Evolutionary conservation across 2,888 invertebrate species (phyloP).

Genomic region (Pristionchus arcanus): DNA sequence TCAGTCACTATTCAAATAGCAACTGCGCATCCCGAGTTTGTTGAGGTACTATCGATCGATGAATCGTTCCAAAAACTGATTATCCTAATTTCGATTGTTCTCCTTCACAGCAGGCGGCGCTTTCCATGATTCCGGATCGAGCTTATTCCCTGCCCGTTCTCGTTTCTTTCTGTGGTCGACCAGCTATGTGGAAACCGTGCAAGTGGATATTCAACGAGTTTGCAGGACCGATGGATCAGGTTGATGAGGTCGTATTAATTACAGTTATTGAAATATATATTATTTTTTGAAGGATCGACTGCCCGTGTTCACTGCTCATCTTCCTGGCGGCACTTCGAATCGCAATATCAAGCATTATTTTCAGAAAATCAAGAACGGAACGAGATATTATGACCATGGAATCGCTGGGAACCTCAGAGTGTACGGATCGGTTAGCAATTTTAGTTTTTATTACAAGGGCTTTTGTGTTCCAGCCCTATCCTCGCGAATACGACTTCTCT

Average conservation of each 20-base stretch:
- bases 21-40: neutral
- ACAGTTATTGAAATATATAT: neutral
- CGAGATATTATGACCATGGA: slow-evolving; percentile 8
- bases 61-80: neutral
- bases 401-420: neutral
- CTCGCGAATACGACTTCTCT: neutral
- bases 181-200: neutral
- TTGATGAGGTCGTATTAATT: neutral
- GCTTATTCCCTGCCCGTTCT: neutral
- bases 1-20: neutral
- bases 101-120: neutral
- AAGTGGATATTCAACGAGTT: slow-evolving; percentile 2
- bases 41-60: neutral
- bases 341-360: neutral
- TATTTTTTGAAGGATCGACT: neutral
- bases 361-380: neutral
- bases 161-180: neutral
- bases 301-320: neutral
- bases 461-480: neutral
- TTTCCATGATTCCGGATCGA: neutral
- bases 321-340: slow-evolving; percentile 12
- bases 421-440: neutral
- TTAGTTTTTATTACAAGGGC: neutral
- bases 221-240: neutral
- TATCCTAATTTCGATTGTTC: neutral